Evolutionary conservation across 2,888 invertebrate species (phyloP).

Genomic region (Drosophila borealis): DNA sequence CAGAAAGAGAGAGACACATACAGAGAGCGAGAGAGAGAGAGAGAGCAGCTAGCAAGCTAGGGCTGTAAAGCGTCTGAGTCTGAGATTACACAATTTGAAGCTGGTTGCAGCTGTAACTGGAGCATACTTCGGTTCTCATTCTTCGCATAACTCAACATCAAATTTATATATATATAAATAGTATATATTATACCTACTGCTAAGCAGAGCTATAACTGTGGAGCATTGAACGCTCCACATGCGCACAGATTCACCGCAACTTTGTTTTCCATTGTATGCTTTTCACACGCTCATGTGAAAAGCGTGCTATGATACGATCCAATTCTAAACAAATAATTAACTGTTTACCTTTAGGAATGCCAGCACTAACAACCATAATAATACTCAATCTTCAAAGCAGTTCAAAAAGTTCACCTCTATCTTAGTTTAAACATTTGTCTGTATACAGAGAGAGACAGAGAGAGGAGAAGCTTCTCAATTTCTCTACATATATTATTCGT

Average conservation of each 20-base stretch:
- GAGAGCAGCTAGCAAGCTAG: conserved; percentile 10
- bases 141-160: conserved; percentile 44
- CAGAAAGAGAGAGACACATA: not conserved
- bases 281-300: conserved; percentile 75
- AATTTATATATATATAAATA: not conserved
- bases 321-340: conserved; percentile 64
- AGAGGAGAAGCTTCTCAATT: too few species aligned
- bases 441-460: too few species aligned
- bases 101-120: conserved; percentile 58
- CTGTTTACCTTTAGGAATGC: conserved; percentile 54
- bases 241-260: conserved; percentile 17
- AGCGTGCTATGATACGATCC: conserved; percentile 68
- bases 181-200: not conserved
- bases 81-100: conserved; percentile 43
- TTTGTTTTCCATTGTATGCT: conserved; percentile 50
- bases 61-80: conserved; percentile 17
- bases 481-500: too few species aligned
- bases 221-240: conserved; percentile 50
- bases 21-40: not conserved
- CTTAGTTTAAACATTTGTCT: not conserved
- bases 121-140: conserved; percentile 56
- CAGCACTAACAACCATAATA: conserved; percentile 7
- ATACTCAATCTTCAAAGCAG: not conserved
- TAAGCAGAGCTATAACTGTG: conserved; percentile 3
- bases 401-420: conserved; percentile 7